Base-by-base conservation (phyloP, 1,140 invertebrate species). In the Leptinotarsa lineolata region DNA sequence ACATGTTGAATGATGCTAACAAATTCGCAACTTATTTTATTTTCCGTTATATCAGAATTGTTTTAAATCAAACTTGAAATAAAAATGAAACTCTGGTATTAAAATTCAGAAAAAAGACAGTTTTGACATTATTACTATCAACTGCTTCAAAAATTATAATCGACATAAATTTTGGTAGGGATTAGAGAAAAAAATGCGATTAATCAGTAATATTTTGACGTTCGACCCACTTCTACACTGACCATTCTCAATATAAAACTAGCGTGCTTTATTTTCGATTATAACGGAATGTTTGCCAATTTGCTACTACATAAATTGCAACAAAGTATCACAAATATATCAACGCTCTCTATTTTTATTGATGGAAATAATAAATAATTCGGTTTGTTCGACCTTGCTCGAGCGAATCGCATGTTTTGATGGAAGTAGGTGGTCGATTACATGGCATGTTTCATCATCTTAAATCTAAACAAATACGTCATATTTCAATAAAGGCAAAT, bases 191-290 rank as follows among this genome's bases (percentile, higher is more conserved):
- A 54, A 54, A 54, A 54, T 16, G n/a, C 48, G 4, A 54, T 54
- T n/a, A 16, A 8, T 54, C 48, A 54, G 48, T 54, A 54, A 22
- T 65, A 65, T 65, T 65, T 22, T 65, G 63, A 65, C 63, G 24
- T 39, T 15, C 63, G n/a, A 11, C 21, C 63, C 39, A 65, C 63
- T 65, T 16, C 11, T 6, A 22, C 18, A 65, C 63, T 65, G 63
- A 65, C 63, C 63, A 39, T 65, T 21, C 63, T 22, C 63, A 65
- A 65, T 65, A 54, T 54, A 65, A 65, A 21, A 65, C 39, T 65
- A 30, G 63, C 18, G 24, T 16, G 22, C n/a, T 65, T 65, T 30
- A 30, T 65, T 65, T 65, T 16, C 63, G 61, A 65, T 30, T 30
- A 65, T 65, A 65, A 65, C 21, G 18, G 63, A 22, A 65, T 24